Conservation (phyloP, 2,113 vertebrate species). For the Anolis sagrei region DNA sequence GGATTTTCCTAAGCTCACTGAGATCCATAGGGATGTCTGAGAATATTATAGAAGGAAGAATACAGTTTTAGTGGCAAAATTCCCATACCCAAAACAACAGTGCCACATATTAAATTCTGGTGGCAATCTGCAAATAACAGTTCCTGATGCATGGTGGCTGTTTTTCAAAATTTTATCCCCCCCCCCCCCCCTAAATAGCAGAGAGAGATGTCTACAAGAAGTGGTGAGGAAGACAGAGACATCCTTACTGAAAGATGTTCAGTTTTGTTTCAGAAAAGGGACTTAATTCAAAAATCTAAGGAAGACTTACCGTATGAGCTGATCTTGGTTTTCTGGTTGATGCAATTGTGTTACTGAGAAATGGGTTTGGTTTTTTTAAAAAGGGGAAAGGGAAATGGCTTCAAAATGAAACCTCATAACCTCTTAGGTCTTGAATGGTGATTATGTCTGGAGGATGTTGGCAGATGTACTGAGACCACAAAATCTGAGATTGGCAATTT, state of each 20-base stretch:
- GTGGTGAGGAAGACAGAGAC: not conserved
- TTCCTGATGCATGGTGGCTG: not conserved
- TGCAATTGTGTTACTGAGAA: not conserved
- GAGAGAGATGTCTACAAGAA: not conserved
- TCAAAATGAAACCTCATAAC: not conserved
- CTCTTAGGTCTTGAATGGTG: not conserved
- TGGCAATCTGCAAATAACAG: not conserved
- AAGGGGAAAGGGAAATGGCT: not conserved
- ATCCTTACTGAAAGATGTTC: not conserved
- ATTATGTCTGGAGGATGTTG: not conserved
- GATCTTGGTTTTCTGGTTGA: not conserved
- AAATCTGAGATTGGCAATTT: not conserved
- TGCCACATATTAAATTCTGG: not conserved
- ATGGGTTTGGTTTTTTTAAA: not conserved
- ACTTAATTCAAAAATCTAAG: not conserved
- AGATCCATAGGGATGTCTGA: not conserved
- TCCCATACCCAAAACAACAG: not conserved
- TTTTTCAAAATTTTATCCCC: not conserved
- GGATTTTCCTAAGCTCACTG: not conserved
- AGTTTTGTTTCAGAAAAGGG: not conserved
- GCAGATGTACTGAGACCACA: not conserved
- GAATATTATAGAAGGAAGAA: not conserved
- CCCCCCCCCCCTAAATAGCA: not conserved
- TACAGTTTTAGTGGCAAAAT: too few relatives aligned
- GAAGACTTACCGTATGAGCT: not conserved